Percentiles rank a stretch among this genome's conserved stretches.
Conservation (phyloP, 1,140 invertebrate species). For the Drosophila auraria region DNA sequence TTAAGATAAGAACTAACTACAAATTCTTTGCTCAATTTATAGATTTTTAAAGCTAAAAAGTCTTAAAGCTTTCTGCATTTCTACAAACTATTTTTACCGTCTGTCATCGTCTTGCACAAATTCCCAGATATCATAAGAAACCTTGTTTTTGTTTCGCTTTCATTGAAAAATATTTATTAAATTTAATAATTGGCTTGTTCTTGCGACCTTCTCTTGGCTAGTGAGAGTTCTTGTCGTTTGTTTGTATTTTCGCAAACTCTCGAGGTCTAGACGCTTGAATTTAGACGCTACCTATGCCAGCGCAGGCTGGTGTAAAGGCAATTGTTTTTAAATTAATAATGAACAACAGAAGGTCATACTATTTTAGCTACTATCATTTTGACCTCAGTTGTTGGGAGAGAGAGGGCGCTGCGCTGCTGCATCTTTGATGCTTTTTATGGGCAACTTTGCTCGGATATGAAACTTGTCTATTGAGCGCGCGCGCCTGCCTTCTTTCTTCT, state of each 20-base stretch:
- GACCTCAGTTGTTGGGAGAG: conserved; percentile 18
- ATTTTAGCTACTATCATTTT: conserved; percentile 32
- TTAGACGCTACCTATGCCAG: conserved; percentile 1
- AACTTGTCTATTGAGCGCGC: conserved; percentile 69
- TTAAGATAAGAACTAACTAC: neutral
- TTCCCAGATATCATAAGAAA: neutral
- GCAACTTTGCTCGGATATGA: conserved; percentile 41
- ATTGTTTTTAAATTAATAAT: conserved; percentile 23
- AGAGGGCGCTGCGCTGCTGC: conserved; percentile 19
- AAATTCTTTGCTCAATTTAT: neutral
- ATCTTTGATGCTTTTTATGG: conserved; percentile 55
- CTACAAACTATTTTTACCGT: neutral
- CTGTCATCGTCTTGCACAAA: neutral
- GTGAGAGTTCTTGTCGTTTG: neutral
- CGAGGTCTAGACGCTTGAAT: neutral
- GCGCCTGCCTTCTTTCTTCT: conserved; percentile 32
- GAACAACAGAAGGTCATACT: conserved; percentile 1
- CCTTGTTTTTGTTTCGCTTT: neutral
- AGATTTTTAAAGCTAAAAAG: neutral
- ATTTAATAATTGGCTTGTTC: conserved; percentile 6
- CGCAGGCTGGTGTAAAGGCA: neutral
- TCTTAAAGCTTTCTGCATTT: no score
- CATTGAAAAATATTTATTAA: conserved; percentile 7
- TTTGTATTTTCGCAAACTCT: no score
- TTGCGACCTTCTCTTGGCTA: neutral